Evolutionary conservation across 2,113 vertebrate genomes (phyloP), one percentile per base, ranked within the genome.

Genomic region (Cranoglanis bouderius): DNA sequence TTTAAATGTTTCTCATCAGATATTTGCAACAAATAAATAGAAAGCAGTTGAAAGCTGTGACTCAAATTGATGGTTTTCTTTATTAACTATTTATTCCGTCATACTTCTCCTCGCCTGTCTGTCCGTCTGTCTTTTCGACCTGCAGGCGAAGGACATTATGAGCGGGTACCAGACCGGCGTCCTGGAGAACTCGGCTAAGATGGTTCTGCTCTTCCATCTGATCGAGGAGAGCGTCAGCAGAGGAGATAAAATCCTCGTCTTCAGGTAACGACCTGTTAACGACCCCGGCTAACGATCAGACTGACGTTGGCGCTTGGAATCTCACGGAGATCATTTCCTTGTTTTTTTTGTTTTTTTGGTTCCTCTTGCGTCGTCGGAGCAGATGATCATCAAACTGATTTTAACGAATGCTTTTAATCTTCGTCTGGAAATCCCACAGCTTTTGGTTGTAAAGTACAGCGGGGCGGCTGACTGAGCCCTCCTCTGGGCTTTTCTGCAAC

Each of bases 111-210:
- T 46, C 6, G 43, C 3, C 2, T 13, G 51, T 53, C 51, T 16
- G 51, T 81, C n/a, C 13, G 51, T 75, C 12, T 65, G 40, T 74
- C 16, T 26, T 24, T 82, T 93, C 92, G 18, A 14, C 24, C 32
- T 86, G 35, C 86, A 99, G 98, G 98, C 98, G 88, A 99, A 99
- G 93, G 97, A 98, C 88, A 95, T 99, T 89, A 95, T 99, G 95
- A 96, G 94, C 86, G 95, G 97, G 93, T 99, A 99, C 92, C 96
- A 97, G 90, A 95, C 94, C 0, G 98, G 98, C 55, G 95, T 99
- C 90, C 94, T 99, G 91, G 97, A 99, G 90, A 99, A 99, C 93
- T 99, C 98, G 0, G 97, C 98, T 61, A 99, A 99, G 93, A 99
- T 99, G 97, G 95, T 98, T 81, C 93, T 99, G 86, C 97, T 99